phyloP scores from a whole-genome alignment of 2,888 invertebrate genomes.

The Pachydiplax longipennis region DNA sequence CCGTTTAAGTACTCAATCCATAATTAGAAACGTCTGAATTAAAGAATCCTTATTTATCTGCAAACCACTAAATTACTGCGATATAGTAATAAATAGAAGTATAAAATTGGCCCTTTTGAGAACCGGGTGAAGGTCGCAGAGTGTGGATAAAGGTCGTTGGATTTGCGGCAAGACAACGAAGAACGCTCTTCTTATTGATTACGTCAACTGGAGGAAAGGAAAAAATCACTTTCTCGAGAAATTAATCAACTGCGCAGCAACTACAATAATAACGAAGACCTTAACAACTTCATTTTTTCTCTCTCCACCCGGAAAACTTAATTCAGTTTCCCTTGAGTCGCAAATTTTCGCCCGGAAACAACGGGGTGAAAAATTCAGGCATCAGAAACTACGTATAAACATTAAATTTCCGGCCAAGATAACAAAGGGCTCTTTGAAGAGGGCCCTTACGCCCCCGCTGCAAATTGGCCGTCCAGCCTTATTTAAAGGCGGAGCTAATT shows the following conservation, averaged over 20 bases:
- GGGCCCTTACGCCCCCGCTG: not conserved
- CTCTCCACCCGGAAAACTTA: not conserved
- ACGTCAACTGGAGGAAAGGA: too few relatives aligned
- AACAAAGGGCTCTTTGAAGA: not conserved
- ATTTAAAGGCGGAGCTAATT: conserved; percentile 35
- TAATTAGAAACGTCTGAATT: too few relatives aligned
- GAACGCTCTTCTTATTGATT: too few relatives aligned
- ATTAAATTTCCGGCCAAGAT: not conserved
- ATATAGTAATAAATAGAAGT: too few relatives aligned
- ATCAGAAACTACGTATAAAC: not conserved
- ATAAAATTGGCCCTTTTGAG: too few relatives aligned
- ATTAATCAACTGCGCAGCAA: not conserved
- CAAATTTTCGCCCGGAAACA: not conserved
- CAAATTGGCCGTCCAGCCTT: conserved; percentile 32
- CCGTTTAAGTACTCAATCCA: too few relatives aligned
- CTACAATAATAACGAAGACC: not conserved
- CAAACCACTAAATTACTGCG: too few relatives aligned
- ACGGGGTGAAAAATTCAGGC: not conserved
- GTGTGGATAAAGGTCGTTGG: too few relatives aligned
- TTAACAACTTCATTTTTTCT: not conserved
- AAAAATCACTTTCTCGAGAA: not conserved
- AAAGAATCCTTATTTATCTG: too few relatives aligned
- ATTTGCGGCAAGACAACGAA: too few relatives aligned
- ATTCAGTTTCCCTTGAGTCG: not conserved
- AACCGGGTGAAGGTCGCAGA: too few relatives aligned